Percentiles rank a stretch among this genome's conserved stretches.
phyloP scores from a whole-genome alignment of 1,140 invertebrate species.

The Danaus plexippus region DNA sequence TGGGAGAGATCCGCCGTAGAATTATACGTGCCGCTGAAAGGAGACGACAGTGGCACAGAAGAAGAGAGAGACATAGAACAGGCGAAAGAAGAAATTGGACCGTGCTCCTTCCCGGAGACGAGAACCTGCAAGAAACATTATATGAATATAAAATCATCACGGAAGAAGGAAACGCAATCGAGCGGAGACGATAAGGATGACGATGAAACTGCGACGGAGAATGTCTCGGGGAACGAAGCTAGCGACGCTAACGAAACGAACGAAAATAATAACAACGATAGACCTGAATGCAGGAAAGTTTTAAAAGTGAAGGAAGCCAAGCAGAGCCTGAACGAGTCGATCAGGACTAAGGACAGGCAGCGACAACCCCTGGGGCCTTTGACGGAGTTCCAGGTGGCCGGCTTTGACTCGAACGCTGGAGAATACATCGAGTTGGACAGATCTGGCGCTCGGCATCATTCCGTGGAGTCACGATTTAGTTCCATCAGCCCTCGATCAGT shows the following conservation, averaged over 20 bases:
- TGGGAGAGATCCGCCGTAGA: constrained; percentile 58
- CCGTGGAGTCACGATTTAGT: constrained; percentile 38
- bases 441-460: constrained; percentile 49
- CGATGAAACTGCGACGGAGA: constrained; percentile 38
- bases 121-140: constrained; percentile 57
- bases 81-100: too few relatives aligned
- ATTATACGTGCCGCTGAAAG: constrained; percentile 49
- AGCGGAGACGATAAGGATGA: constrained; percentile 47
- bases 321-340: constrained; percentile 51
- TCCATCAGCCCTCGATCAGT: constrained; percentile 22
- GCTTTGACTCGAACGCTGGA: constrained; percentile 29
- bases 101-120: neutral
- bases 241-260: constrained; percentile 10
- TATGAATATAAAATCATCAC: constrained; percentile 59
- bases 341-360: constrained; percentile 39
- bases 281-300: constrained; percentile 20
- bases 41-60: constrained; percentile 14
- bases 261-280: constrained; percentile 18
- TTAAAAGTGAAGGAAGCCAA: constrained; percentile 49
- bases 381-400: constrained; percentile 36
- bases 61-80: too few relatives aligned
- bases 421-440: constrained; percentile 38
- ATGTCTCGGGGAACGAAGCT: constrained; percentile 35
- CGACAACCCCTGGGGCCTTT: constrained; percentile 28
- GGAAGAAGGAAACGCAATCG: constrained; percentile 30